Evolutionary conservation across 2,888 invertebrate species (phyloP), one percentile per base, ranked within the genome.

Genomic region (Drosophila hamatofila): DNA sequence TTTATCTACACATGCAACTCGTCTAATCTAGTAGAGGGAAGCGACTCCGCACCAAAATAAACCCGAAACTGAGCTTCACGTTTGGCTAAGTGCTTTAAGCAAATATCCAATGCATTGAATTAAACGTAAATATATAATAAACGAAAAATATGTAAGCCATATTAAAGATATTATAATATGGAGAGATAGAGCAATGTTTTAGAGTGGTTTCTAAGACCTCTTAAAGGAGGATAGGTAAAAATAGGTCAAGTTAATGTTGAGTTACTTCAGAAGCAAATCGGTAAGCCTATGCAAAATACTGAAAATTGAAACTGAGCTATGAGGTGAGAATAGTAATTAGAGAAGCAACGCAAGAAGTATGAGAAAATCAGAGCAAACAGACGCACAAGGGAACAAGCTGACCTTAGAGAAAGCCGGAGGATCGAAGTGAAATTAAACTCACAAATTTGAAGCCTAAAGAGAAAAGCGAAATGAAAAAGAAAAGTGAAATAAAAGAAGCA

Each of bases 1-100:
- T 64, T 70, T 78, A 76, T 70, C 61, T 52, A 46, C 39, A 39
- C 64, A 57, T 42, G 52, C 73, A 33, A 44, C 62, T 68, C 52
- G 42, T 49, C 42, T 72, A 57, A 72, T 76, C 54, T 54, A 54
- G 56, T 41, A 16, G 39, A 42, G 51, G 30, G 12, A 1, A 46
- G 30, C 6, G 16, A 33, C n/a, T 2, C 27, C 39, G 14, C 9
- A 18, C 7, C 46, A 41, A 61, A 62, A 25, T 21, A 27, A 27
- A 8, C 11, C 33, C 27, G 23, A 27, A 41, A 41, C n/a, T 23
- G 12, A 16, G 23, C 25, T 12, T 27, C 27, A 12, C 64, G 44
- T 46, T 57, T 37, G 7, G 39, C 30, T 30, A 55, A 63, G 30
- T 21, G 25, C 25, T 37, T 75, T 56, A 52, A 75, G 56, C 41